phyloP scores from a whole-genome alignment of 2,888 invertebrate species.

The Spicauda simplicius region DNA sequence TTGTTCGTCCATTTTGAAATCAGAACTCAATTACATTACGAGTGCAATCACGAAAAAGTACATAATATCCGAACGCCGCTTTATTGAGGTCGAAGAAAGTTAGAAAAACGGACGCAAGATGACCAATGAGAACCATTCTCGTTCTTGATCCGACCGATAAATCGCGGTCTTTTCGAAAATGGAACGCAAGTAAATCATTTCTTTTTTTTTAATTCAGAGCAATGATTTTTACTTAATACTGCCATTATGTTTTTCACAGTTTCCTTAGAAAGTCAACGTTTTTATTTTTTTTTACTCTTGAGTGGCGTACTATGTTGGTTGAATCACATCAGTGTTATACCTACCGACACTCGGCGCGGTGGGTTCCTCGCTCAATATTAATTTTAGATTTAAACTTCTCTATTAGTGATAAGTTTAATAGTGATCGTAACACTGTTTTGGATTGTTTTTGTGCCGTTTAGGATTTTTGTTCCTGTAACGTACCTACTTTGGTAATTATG shows the following conservation, averaged over 20 bases:
- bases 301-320: slow-evolving; percentile 38
- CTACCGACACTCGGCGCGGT: slow-evolving; percentile 69
- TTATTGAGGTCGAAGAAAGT: slow-evolving; percentile 80
- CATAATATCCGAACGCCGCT: slow-evolving; percentile 43
- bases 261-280: slow-evolving; percentile 43
- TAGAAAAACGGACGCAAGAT: slow-evolving; percentile 71
- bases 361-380: slow-evolving; percentile 51
- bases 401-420: slow-evolving; percentile 41
- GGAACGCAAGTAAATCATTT: slow-evolving; percentile 37
- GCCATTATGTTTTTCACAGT: slow-evolving; percentile 40
- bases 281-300: slow-evolving; percentile 21
- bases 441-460: slow-evolving; percentile 18
- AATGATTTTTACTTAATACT: slow-evolving; percentile 34
- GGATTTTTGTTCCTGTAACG: slow-evolving; percentile 15
- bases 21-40: slow-evolving; percentile 6
- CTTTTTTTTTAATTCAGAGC: slow-evolving; percentile 38
- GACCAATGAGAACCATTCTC: slow-evolving; percentile 70
- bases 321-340: slow-evolving; percentile 61
- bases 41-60: slow-evolving; percentile 30
- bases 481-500: slow-evolving; percentile 25
- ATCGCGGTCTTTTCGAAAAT: slow-evolving; percentile 45
- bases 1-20: neutral
- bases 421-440: slow-evolving; percentile 13
- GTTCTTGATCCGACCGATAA: slow-evolving; percentile 51
- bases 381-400: slow-evolving; percentile 23